Conservation (phyloP, 2,797 vertebrate genomes). For the Phataginus tricuspis region DNA sequence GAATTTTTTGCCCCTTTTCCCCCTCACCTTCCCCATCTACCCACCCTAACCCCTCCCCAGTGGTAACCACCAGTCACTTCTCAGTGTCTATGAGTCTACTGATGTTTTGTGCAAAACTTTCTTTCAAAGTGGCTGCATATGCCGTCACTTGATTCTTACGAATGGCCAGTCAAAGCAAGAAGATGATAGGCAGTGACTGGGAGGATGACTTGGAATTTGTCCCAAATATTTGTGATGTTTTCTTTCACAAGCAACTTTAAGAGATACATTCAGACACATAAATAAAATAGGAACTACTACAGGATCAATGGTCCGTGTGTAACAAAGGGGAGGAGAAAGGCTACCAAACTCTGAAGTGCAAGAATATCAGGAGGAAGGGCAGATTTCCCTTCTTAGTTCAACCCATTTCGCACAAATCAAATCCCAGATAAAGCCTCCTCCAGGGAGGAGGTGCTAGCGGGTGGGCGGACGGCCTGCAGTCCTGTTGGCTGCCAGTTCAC, state of each 20-base stretch:
- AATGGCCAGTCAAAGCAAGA: background rate
- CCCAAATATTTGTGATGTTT: background rate
- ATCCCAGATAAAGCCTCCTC: background rate
- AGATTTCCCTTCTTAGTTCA: background rate
- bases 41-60: too few relatives aligned
- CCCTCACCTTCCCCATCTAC: too few relatives aligned
- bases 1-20: too few relatives aligned
- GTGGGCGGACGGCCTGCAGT: background rate
- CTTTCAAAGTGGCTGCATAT: background rate
- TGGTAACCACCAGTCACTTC: too few relatives aligned
- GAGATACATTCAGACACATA: background rate
- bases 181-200: background rate
- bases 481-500: background rate
- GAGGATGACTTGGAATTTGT: background rate
- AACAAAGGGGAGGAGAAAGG: background rate
- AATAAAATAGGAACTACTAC: constrained; percentile 25
- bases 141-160: background rate
- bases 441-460: background rate
- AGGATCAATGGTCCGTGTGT: background rate
- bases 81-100: too few relatives aligned
- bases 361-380: background rate
- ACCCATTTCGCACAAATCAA: background rate
- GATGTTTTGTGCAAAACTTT: background rate
- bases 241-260: background rate
- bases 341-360: background rate